Evolutionary conservation across 2,888 invertebrate genomes (phyloP), one percentile per base, ranked within the genome.

Genomic region (Parnassius orleans): DNA sequence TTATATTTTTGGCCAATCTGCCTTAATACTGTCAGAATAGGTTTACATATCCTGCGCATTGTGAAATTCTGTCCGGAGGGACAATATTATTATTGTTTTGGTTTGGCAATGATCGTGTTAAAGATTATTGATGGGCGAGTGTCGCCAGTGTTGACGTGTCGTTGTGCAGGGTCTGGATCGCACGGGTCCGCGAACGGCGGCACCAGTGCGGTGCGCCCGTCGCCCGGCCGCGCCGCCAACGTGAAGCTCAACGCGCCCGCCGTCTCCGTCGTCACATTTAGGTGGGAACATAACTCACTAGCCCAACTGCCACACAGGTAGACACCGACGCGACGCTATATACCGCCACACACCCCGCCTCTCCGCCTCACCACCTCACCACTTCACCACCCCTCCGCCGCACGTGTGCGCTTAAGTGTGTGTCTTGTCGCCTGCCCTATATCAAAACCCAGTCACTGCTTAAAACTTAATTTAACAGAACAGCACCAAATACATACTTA

Each of bases 201-300:
- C 76, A 65, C 79, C 76, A 66, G 81, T 50, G 75, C 68, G 60
- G 54, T 74, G 61, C 78, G 83, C 15, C 76, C 82, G 62, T 86
- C 89, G 24, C 89, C 91, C 61, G 87, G 81, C 14, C 85, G 90
- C 71, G 82, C 86, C 72, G 91, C 91, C 70, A 90, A 88, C 81
- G 90, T 92, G 53, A 90, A 90, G 68, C 86, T 92, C 43, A 89
- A 90, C 83, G 93, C 95, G 80, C 96, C 96, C 75, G 95, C 96
- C 75, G 95, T 96, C 85, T 96, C 96, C 87, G 96, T 97, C 87
- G 96, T 97, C 92, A 97, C 96, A 92, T 97, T 97, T 95, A 97
- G 96, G 96, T 97, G 95, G 95, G 95, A 94, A 93, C 92, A 92
- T 92, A 93, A 92, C 93, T 90, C 86, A 80, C 76, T 82, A 85